A percentile compares a stretch with the other conserved stretches of the same genome.
phyloP scores from a whole-genome alignment of 2,113 vertebrate species.

The Serilophus lunatus region DNA sequence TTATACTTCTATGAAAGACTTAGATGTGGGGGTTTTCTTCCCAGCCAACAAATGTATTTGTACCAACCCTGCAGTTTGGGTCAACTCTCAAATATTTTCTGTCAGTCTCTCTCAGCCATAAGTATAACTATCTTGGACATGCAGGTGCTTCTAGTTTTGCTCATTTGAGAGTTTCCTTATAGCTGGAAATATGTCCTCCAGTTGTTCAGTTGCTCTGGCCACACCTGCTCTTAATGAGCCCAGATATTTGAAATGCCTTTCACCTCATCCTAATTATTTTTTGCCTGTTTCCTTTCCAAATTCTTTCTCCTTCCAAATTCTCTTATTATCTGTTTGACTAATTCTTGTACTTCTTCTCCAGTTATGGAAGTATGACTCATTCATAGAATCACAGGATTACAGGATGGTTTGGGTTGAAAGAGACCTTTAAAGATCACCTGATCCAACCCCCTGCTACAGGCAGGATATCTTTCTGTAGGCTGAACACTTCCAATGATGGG shows the following conservation, averaged over 20 bases:
- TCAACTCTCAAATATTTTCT: neutral
- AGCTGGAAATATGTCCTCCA: neutral
- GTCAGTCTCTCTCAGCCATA: neutral
- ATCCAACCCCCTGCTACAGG: neutral
- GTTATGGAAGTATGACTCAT: neutral
- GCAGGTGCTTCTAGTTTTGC: neutral
- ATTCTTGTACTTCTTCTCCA: neutral
- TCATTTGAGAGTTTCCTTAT: neutral
- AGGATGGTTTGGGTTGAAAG: neutral
- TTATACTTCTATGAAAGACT: neutral
- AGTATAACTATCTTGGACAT: neutral
- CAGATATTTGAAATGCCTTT: neutral
- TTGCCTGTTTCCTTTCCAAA: neutral
- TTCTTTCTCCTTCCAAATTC: neutral
- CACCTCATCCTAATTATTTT: neutral
- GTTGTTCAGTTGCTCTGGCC: neutral
- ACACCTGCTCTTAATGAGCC: neutral
- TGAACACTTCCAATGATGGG: neutral
- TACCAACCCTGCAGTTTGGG: neutral
- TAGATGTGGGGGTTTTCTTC: accelerated
- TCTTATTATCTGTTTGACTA: neutral
- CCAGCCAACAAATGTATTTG: neutral
- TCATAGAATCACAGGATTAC: neutral
- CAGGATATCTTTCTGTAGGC: neutral
- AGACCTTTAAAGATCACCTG: neutral